Evolutionary conservation across 2,797 vertebrate species (phyloP), one percentile per base, ranked within the genome.

Genomic region (Triplophysa bombifrons): DNA sequence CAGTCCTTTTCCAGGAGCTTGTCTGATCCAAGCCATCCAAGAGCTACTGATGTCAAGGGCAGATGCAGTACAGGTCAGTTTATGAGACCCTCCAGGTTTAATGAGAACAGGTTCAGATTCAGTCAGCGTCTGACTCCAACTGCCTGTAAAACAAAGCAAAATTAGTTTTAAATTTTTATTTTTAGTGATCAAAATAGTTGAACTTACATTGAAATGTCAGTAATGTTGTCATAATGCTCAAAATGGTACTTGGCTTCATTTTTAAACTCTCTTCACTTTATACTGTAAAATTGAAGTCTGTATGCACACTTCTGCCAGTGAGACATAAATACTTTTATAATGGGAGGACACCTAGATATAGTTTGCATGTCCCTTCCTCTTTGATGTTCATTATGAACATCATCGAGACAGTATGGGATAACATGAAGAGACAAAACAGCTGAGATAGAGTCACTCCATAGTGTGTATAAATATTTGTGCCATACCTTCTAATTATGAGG

Each of bases 1-100:
- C 76, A 84, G 76, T 2, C 80, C 83, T 71, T 82, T 82, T 56
- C 72, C 80, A 81, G 78, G 25, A 41, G 75, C 75, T 74, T 83
- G 76, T 58, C 76, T 81, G 27, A 72, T 74, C 74, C 81, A 81
- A 58, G 69, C 48, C 64, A 80, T 14, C 19, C 67, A 71, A 7
- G 14, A 63, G 78, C 69, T 0, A 41, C 50, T 55, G 14, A 71
- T 9, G 78, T 74, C 74, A 72, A 71, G 5, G 74, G 72, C 70
- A 79, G 80, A 72, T 8, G 38, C 58, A 41, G 72, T 77, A 80
- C 84, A 74, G 79, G 81, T 53, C 51, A 51, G 16, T 51, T 51
- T 17, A 51, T 51, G 50, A 51, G 14, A 51, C 19, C 50, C 50
- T 51, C 6, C 50, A 61, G 25, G 51, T 78, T 82, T 81, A 51